phyloP scores from a whole-genome alignment of 2,797 vertebrate species.

The Huso huso region DNA sequence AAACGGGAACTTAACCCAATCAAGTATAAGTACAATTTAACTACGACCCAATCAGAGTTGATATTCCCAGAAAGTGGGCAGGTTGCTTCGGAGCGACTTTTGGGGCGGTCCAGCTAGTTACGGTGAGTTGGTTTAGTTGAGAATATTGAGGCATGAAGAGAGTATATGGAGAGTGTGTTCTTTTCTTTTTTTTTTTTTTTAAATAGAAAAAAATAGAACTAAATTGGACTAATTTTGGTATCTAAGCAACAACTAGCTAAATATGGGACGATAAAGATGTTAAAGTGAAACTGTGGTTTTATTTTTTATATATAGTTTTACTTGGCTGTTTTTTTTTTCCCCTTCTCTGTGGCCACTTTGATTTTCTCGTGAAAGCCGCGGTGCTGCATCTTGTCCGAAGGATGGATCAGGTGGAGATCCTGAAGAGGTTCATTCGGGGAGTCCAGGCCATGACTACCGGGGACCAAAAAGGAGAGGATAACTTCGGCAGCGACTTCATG shows the following conservation, averaged over 20 bases:
- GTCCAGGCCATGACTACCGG: conserved; percentile 84
- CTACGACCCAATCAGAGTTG: conserved; percentile 30
- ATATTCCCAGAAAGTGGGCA: conserved; percentile 32
- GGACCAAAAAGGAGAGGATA: conserved; percentile 89
- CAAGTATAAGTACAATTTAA: fast-evolving
- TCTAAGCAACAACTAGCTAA: conserved; percentile 37
- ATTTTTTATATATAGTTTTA: conserved; percentile 52
- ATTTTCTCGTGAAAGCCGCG: conserved; percentile 20
- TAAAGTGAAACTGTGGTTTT: conserved; percentile 54
- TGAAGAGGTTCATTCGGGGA: conserved; percentile 85
- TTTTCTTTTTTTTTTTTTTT: conserved; percentile 24
- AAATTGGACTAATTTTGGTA: conserved; percentile 27
- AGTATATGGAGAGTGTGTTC: conserved; percentile 14
- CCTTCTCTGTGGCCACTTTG: conserved; percentile 5
- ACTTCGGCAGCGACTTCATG: conserved; percentile 96
- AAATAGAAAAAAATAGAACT: conserved; percentile 18
- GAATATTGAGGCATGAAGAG: conserved; percentile 59
- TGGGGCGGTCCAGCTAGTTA: conserved; percentile 55
- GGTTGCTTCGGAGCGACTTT: conserved; percentile 28
- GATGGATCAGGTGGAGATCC: conserved; percentile 92
- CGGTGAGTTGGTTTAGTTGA: conserved; percentile 53
- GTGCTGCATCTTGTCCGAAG: conserved; percentile 40
- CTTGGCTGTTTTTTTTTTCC: conserved; percentile 46
- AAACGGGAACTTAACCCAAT: conserved; percentile 34
- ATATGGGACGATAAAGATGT: conserved; percentile 56